Conservation (phyloP, 1,140 invertebrate species). For the Himalopsyche phryganea region DNA sequence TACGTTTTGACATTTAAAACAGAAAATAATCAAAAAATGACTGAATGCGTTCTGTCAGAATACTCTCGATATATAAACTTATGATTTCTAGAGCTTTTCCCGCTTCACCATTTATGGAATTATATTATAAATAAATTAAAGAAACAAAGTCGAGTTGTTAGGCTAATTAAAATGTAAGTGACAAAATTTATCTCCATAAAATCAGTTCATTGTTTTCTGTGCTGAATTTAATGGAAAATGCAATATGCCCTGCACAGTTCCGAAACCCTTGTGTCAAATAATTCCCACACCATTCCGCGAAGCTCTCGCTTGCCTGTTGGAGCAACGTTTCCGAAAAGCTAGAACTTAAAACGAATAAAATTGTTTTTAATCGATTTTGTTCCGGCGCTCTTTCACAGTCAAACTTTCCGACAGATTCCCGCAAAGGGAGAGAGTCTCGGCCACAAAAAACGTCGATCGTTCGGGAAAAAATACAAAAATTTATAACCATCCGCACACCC, state of each 20-base stretch:
- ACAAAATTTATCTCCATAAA: no score
- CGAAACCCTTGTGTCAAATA: conserved; percentile 17
- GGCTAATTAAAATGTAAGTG: no score
- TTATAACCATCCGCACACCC: conserved; percentile 8
- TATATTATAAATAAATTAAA: no score
- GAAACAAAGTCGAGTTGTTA: no score
- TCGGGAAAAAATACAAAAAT: conserved; percentile 9
- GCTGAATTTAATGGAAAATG: no score
- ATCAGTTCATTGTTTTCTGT: no score
- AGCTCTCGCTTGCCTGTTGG: conserved; percentile 1
- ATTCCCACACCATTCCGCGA: conserved; percentile 27
- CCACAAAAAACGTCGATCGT: conserved; percentile 24
- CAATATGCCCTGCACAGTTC: neutral
- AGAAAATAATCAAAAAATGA: no score
- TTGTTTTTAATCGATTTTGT: conserved; percentile 35
- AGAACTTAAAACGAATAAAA: conserved; percentile 35
- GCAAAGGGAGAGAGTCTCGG: conserved; percentile 2
- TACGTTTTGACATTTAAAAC: no score
- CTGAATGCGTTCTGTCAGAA: no score
- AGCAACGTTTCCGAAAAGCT: conserved; percentile 17
- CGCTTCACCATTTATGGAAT: no score
- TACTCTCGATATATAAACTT: no score
- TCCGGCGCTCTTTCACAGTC: conserved; percentile 16
- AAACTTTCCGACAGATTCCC: neutral
- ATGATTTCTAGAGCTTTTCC: no score